Base-by-base conservation (phyloP, 2,113 vertebrate genomes). In the Crypturellus undulatus region DNA sequence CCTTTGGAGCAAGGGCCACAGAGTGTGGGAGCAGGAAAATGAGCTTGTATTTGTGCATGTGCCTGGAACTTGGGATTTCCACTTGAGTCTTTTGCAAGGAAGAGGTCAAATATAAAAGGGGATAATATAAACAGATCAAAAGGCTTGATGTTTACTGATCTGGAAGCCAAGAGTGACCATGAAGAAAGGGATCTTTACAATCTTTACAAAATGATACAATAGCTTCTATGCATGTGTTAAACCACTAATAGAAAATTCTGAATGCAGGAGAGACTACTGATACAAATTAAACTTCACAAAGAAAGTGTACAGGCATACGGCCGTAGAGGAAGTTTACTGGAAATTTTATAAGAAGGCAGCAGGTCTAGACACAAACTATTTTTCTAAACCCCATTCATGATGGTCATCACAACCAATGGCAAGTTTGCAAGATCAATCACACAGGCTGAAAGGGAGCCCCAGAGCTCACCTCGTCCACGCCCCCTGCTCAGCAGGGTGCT, bases 241-340 rank as follows among this genome's bases (percentile, higher is more conserved):
- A 80, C 58, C 60, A 75, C 32, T 64, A 72, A 84, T 58, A 52
- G 79, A 92, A 94, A 95, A 56, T 49, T 88, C 25, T 86, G 43
- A 22, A 24, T 25, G 28, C 12, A 15, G 58, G 52, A 14, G 64
- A 71, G 62, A 77, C 20, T 34, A 81, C 34, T 65, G 62, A 64
- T 32, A 78, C 43, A 56, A 79, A 91, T 65, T 75, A 64, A 79
- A 75, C 49, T 52, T 90, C 60, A 94, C 52, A 62, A 69, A 83
- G 34, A 79, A 72, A 86, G 70, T 52, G 79, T 24, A 49, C 1
- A 11, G 82, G 83, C 90, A 88, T 10, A 3, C 47, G 93, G 82
- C 90, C 95, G 95, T 42, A 36, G 45, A 77, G 59, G 26, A 85
- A 96, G 52, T 26, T 96, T 93, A 92, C 91, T 79, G 91, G 86